Evolutionary conservation across 2,888 invertebrate genomes (phyloP).

Genomic region (Amorpha juglandis): DNA sequence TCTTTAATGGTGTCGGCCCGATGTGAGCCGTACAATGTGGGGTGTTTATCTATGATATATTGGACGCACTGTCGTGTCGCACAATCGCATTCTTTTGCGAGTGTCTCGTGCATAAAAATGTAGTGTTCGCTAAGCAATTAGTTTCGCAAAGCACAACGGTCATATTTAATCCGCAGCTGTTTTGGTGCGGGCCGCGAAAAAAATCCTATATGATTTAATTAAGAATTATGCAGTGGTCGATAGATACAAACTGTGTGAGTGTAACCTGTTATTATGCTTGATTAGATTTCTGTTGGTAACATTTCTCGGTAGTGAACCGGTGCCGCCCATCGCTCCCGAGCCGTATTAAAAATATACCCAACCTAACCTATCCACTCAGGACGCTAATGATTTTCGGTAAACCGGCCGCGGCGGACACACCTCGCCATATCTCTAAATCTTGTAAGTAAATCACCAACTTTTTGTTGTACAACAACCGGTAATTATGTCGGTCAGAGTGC

Average conservation of each 20-base stretch:
- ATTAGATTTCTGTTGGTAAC: conserved; percentile 84
- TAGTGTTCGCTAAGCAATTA: conserved; percentile 51
- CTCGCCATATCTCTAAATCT: conserved; percentile 76
- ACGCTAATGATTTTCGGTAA: conserved; percentile 84
- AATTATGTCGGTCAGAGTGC: conserved; percentile 84
- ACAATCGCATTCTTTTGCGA: conserved; percentile 48
- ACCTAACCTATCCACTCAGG: conserved; percentile 74
- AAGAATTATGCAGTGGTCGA: conserved; percentile 77
- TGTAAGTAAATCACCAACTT: conserved; percentile 80
- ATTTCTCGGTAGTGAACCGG: conserved; percentile 82
- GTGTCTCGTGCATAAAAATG: conserved; percentile 51
- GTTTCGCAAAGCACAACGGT: conserved; percentile 51
- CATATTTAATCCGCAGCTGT: conserved; percentile 64
- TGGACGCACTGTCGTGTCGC: conserved; percentile 57
- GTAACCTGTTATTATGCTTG: conserved; percentile 84
- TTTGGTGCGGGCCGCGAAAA: conserved; percentile 61
- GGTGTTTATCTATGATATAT: conserved; percentile 76
- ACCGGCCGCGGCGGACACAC: conserved; percentile 76
- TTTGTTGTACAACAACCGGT: conserved; percentile 80
- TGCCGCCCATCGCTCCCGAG: conserved; percentile 83
- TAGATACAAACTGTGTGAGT: conserved; percentile 77
- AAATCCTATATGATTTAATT: conserved; percentile 81
- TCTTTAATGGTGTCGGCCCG: conserved; percentile 61
- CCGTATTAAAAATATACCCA: conserved; percentile 81
- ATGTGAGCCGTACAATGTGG: conserved; percentile 50